Percentiles rank a stretch among this genome's conserved stretches.
These are phyloP conservation scores for Collichthys lucidus DNA, from an alignment of 2,113 vertebrate genomes.

Conservation along the genomic window DNA sequence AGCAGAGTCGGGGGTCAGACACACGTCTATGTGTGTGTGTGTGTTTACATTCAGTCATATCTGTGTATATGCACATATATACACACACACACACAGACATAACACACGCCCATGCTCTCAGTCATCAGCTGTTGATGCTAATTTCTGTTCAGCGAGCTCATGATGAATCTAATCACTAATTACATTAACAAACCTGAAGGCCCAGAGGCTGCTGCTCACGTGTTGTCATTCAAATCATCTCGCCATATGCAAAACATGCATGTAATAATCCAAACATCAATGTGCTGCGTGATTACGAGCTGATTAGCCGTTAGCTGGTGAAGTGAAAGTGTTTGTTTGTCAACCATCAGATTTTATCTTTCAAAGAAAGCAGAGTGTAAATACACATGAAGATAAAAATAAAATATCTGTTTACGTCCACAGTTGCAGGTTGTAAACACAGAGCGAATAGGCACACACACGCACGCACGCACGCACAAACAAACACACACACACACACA, in stretches of 20 bases:
- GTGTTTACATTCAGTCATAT: not conserved
- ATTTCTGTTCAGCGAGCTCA: constrained; percentile 43
- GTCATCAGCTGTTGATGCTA: constrained; percentile 65
- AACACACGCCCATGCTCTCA: constrained; percentile 15
- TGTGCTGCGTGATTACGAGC: not conserved
- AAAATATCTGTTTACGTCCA: constrained; percentile 17
- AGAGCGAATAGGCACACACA: constrained; percentile 22
- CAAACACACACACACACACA: constrained; percentile 49
- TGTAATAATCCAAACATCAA: not conserved
- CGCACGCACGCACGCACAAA: constrained; percentile 39
- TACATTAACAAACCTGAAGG: constrained; percentile 33
- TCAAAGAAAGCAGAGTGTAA: not conserved
- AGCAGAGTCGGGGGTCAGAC: constrained; percentile 4
- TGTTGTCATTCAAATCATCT: no score
- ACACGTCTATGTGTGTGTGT: not conserved
- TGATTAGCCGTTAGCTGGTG: not conserved
- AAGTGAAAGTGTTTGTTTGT: constrained; percentile 15
- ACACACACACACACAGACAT: not conserved
- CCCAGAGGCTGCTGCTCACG: not conserved
- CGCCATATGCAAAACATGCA: not conserved
- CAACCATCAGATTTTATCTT: constrained; percentile 33
- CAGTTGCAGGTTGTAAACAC: not conserved
- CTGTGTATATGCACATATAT: constrained; percentile 7
- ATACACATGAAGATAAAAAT: constrained; percentile 10
- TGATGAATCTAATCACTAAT: constrained; percentile 61